phyloP scores from a whole-genome alignment of 1,140 invertebrate species.

The Apis dorsata region DNA sequence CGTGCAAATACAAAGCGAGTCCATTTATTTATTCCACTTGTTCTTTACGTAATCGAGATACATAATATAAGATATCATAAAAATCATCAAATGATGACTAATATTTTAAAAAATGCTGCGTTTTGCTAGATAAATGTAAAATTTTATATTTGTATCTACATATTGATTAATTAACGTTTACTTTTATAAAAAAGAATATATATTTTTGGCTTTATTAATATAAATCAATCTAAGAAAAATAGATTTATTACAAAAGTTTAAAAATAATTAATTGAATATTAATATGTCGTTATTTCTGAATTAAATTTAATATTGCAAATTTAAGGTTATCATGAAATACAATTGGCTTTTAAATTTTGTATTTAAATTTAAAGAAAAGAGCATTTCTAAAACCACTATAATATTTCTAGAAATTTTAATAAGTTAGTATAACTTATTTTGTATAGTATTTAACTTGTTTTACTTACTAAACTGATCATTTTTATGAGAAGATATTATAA shows the following conservation, averaged over 20 bases:
- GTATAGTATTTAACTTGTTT: conserved; percentile 46
- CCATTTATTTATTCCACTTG: conserved; percentile 66
- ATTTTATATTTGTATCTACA: conserved; percentile 24
- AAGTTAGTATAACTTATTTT: conserved; percentile 41
- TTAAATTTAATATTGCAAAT: conserved; percentile 21
- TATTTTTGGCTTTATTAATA: background rate
- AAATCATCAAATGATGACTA: conserved; percentile 23
- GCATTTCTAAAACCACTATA: conserved; percentile 28
- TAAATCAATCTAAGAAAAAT: background rate
- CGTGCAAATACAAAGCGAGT: conserved; percentile 64
- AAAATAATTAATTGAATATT: background rate
- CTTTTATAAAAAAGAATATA: background rate
- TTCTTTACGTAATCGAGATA: conserved; percentile 46
- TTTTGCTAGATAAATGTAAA: conserved; percentile 43
- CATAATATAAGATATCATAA: conserved; percentile 34
- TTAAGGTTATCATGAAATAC: background rate
- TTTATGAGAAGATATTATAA: conserved; percentile 26
- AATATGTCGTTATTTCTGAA: conserved; percentile 5
- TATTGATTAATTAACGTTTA: background rate
- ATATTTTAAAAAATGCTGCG: conserved; percentile 35
- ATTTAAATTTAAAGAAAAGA: conserved; percentile 38
- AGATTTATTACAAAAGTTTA: background rate
- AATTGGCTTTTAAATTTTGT: background rate
- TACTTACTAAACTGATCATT: conserved; percentile 31
- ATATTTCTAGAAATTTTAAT: conserved; percentile 37